Evolutionary conservation across 2,113 vertebrate genomes (phyloP), one percentile per base, ranked within the genome.

Genomic region (Embiotoca jacksoni): DNA sequence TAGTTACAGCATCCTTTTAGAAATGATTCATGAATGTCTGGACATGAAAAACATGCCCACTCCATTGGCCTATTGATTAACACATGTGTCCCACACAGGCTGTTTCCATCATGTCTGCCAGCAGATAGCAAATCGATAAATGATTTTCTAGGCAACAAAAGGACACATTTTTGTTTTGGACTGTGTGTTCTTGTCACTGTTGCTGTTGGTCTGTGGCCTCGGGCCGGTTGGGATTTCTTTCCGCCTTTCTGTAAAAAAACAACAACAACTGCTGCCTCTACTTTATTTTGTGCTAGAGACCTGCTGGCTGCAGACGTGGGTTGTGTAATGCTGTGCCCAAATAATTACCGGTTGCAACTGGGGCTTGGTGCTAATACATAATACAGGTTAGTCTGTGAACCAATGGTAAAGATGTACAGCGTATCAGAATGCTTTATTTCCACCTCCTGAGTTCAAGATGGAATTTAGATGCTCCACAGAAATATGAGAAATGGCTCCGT

Each of bases 21-120:
- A 35, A 36, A 15, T 53, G 35, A 33, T 10, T 61, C 37, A 39
- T 62, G 53, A 30, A 1, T 58, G 16, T 50, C 37, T 67, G 11
- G 37, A 67, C n/a, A 63, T 80, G 61, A 61, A 81, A 81, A 82
- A 49, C n/a, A 4, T 14, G 36, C 35, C 15, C 32, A 37, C 57
- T 64, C 37, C 60, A 65, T 83, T 11, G 44, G 33, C 53, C 11
- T 73, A 90, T 90, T 78, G 87, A 92, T 89, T 81, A 62, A 65
- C 46, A 50, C 67, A 33, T 32, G 16, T 65, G 64, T 70, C 53
- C 71, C 37, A 65, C 57, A 58, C 85, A 75, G 52, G 52, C 61
- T 78, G 64, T 93, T 89, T 86, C 78, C 78, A 71, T 79, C 61
- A 53, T 60, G 84, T 81, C 56, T 76, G 85, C 82, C 72, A 87